phyloP scores from a whole-genome alignment of 2,797 vertebrate species.

The Pangasius djambal region DNA sequence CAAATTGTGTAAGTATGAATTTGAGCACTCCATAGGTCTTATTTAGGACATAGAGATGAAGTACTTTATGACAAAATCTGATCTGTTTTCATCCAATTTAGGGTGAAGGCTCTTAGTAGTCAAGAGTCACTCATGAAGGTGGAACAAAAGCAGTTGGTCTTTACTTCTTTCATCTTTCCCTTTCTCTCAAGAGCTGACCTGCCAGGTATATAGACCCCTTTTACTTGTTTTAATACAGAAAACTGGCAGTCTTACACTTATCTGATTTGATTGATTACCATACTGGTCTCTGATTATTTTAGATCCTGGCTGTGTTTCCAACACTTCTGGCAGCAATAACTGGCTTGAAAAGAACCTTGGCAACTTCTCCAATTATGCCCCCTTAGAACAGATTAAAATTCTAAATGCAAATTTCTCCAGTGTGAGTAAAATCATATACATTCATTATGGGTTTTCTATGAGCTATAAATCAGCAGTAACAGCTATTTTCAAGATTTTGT shows the following conservation, averaged over 20 bases:
- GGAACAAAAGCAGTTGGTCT: conserved; percentile 32
- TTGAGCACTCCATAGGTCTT: not conserved
- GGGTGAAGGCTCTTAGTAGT: conserved; percentile 17
- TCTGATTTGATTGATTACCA: not conserved
- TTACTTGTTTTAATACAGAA: not conserved
- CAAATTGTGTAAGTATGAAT: conserved; percentile 59
- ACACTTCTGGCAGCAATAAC: conserved; percentile 12
- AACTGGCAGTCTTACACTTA: not conserved
- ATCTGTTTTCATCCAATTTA: not conserved
- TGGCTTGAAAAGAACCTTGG: conserved; percentile 65
- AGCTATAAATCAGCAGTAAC: not conserved
- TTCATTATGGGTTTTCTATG: not conserved
- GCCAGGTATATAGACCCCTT: conserved; percentile 52
- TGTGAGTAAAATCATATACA: conserved; percentile 48
- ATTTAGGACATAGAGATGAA: not conserved
- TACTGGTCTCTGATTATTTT: not conserved
- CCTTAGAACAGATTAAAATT: conserved; percentile 51
- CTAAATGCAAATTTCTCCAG: conserved; percentile 54
- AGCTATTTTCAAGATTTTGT: not conserved
- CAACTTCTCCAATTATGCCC: conserved; percentile 56
- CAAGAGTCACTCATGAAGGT: conserved; percentile 46
- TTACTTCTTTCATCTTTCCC: conserved; percentile 56
- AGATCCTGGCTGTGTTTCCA: conserved; percentile 54
- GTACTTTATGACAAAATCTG: not conserved
- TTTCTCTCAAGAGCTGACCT: conserved; percentile 53